These are phyloP conservation scores for Asbolus verrucosus DNA, from an alignment of 1,140 invertebrate species.

Conservation along the genomic window DNA sequence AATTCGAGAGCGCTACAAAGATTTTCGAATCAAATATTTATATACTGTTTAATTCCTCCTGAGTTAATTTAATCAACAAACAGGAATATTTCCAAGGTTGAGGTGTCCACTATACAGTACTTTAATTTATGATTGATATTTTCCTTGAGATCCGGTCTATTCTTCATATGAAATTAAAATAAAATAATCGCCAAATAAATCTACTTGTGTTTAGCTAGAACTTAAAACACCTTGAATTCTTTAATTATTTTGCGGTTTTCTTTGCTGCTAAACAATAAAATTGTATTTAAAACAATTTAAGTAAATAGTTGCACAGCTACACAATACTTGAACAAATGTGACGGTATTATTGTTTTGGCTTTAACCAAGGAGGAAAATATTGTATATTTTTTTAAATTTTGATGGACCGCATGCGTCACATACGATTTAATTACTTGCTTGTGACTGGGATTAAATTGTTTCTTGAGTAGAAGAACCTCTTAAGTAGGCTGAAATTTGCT, in stretches of 20 bases:
- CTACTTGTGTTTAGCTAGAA: no score
- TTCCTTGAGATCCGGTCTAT: no score
- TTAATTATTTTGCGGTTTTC: not conserved
- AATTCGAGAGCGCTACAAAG: not conserved
- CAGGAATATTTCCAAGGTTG: no score
- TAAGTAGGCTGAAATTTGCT: slow-evolving; percentile 37
- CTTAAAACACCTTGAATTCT: no score
- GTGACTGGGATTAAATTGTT: slow-evolving; percentile 33
- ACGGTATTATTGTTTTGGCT: slow-evolving; percentile 14
- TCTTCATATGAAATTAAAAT: no score
- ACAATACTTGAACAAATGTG: slow-evolving; percentile 25
- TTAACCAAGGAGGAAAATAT: slow-evolving; percentile 7
- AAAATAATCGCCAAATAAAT: no score
- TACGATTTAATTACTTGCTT: slow-evolving; percentile 20
- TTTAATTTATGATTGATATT: no score
- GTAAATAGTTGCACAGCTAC: slow-evolving; percentile 12
- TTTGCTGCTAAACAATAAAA: slow-evolving; percentile 13
- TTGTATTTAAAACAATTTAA: not conserved
- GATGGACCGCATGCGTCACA: slow-evolving; percentile 32
- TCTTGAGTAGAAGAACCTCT: slow-evolving; percentile 27
- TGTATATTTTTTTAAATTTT: slow-evolving; percentile 10
- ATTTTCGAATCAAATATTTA: no score
- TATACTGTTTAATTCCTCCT: no score
- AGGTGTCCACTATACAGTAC: no score
- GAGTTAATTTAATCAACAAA: no score